phyloP scores from a whole-genome alignment of 2,797 vertebrate species.

The Sciaenops ocellatus region DNA sequence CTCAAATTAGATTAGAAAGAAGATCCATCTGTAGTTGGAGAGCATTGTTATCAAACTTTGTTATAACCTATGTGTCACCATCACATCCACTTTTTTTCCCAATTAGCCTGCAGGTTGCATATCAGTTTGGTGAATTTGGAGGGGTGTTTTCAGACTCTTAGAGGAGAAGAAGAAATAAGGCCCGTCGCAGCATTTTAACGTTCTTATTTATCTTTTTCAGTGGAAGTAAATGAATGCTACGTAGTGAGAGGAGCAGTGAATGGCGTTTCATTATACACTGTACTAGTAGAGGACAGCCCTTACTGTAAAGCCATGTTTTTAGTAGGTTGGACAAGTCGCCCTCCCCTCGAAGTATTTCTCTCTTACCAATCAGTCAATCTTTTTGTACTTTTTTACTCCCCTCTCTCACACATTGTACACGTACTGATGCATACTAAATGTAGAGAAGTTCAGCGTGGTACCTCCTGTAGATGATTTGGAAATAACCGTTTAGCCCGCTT shows the following conservation, averaged over 20 bases:
- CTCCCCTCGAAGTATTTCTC: constrained; percentile 55
- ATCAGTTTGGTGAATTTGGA: constrained; percentile 51
- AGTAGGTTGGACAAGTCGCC: constrained; percentile 57
- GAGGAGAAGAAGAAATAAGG: constrained; percentile 25
- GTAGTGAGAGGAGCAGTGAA: constrained; percentile 53
- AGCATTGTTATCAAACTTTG: constrained; percentile 38
- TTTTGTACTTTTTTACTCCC: constrained; percentile 85
- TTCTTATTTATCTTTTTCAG: constrained; percentile 64
- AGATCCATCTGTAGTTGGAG: constrained; percentile 25
- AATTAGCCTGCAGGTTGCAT: constrained; percentile 67
- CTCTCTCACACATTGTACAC: constrained; percentile 60
- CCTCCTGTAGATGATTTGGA: constrained; percentile 29
- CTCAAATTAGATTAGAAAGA: constrained; percentile 18
- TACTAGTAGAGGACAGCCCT: constrained; percentile 47
- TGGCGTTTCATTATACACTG: constrained; percentile 52
- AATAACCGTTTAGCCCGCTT: constrained; percentile 2
- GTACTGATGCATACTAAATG: constrained; percentile 50
- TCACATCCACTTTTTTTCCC: constrained; percentile 30
- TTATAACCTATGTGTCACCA: constrained; percentile 33
- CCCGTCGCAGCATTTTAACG: constrained; percentile 52
- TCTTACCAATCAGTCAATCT: constrained; percentile 64
- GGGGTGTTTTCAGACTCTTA: constrained; percentile 8
- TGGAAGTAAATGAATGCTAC: constrained; percentile 61
- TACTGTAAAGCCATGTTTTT: constrained; percentile 62
- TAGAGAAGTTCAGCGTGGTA: constrained; percentile 62